A percentile compares a stretch with the other conserved stretches of the same genome.
These are phyloP conservation scores for Cydia amplana DNA, from an alignment of 1,140 invertebrate genomes.

Conservation along the genomic window DNA sequence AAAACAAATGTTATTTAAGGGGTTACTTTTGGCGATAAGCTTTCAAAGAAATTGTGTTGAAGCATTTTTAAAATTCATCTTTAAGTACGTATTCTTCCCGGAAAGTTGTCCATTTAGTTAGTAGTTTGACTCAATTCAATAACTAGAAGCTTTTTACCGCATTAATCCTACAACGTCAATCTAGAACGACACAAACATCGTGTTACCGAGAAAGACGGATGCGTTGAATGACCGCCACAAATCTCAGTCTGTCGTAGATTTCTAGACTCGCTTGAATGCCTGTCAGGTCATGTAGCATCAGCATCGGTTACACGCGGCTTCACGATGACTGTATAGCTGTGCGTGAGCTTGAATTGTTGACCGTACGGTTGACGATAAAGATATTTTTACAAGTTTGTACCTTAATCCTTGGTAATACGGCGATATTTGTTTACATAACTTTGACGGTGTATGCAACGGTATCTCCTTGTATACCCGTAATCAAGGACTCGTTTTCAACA, in stretches of 20 bases:
- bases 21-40: too few relatives aligned
- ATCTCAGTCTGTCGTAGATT: slow-evolving; percentile 18
- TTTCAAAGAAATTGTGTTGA: too few relatives aligned
- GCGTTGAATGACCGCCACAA: slow-evolving; percentile 4
- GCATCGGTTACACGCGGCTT: neutral
- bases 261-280: slow-evolving; percentile 20
- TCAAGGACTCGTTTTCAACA: slow-evolving; percentile 30
- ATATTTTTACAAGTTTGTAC: neutral
- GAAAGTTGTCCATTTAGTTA: too few relatives aligned
- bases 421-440: neutral
- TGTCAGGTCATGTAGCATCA: slow-evolving; percentile 8
- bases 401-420: neutral
- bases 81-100: too few relatives aligned
- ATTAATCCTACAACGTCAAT: slow-evolving; percentile 37
- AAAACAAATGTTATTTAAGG: too few relatives aligned
- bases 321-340: neutral
- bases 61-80: too few relatives aligned
- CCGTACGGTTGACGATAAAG: neutral
- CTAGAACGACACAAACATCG: slow-evolving; percentile 41
- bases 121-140: too few relatives aligned
- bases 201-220: slow-evolving; percentile 5
- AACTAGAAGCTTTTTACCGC: neutral
- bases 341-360: neutral
- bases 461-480: slow-evolving; percentile 30
- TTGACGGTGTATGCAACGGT: slow-evolving; percentile 24